Conservation (phyloP, 2,113 vertebrate genomes). For the Symphodus melops region DNA sequence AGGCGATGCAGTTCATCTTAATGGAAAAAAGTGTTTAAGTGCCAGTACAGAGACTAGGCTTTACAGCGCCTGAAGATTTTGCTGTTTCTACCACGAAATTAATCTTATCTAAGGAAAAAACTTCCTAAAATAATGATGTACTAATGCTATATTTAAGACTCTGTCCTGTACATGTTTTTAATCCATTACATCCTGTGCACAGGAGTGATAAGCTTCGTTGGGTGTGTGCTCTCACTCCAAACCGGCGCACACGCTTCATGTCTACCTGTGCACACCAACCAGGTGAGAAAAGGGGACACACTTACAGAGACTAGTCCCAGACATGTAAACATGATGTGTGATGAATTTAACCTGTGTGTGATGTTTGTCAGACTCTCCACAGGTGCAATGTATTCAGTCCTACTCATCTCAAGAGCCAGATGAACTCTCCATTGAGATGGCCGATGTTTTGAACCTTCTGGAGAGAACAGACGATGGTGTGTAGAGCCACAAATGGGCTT, state of each 20-base stretch:
- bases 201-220: constrained; percentile 98
- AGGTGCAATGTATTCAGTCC: constrained; percentile 97
- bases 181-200: constrained; percentile 28
- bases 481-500: constrained; percentile 15
- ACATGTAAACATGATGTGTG: background rate
- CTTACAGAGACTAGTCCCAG: constrained; percentile 52
- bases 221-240: constrained; percentile 94
- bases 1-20: no score
- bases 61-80: no score
- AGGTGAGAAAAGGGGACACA: constrained; percentile 82
- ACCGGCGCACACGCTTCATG: constrained; percentile 92
- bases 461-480: constrained; percentile 93
- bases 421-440: constrained; percentile 94
- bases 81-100: no score
- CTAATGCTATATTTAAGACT: no score
- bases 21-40: no score
- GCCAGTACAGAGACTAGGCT: no score
- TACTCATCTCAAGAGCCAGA: constrained; percentile 94
- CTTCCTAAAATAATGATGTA: no score
- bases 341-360: constrained; percentile 3
- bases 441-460: constrained; percentile 92
- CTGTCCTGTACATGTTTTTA: background rate
- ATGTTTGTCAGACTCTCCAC: constrained; percentile 87
- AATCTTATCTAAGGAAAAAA: no score
- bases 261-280: constrained; percentile 90